phyloP scores from a whole-genome alignment of 2,888 invertebrate genomes.

The Sinelater perroti region DNA sequence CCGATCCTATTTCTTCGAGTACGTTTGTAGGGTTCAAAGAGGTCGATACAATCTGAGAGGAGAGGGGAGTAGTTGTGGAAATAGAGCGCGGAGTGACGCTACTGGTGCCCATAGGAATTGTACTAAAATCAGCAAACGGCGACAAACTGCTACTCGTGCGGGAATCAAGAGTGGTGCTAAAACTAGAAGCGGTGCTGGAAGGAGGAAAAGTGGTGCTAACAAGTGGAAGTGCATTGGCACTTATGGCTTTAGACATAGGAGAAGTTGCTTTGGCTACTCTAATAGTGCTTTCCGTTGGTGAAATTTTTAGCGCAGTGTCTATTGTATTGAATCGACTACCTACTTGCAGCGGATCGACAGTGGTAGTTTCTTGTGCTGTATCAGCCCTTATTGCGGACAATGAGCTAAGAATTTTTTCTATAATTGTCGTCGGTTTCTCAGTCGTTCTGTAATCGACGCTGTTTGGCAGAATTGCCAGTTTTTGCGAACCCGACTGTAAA shows the following conservation, averaged over 20 bases:
- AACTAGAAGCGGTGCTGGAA: constrained; percentile 25
- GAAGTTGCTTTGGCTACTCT: constrained; percentile 50
- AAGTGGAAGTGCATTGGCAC: constrained; percentile 16
- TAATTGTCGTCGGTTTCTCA: constrained; percentile 59
- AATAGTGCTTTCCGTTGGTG: constrained; percentile 27
- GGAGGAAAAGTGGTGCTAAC: constrained; percentile 47
- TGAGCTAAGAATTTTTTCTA: constrained; percentile 59
- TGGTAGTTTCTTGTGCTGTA: constrained; percentile 46
- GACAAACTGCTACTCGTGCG: constrained; percentile 22
- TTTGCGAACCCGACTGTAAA: constrained; percentile 36
- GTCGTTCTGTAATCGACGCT: constrained; percentile 49
- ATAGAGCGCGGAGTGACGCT: constrained; percentile 18
- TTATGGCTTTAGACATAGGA: constrained; percentile 21
- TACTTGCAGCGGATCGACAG: constrained; percentile 51
- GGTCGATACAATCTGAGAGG: constrained; percentile 30
- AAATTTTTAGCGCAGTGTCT: constrained; percentile 40
- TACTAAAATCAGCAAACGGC: constrained; percentile 25
- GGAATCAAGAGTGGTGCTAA: constrained; percentile 18
- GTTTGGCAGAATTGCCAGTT: constrained; percentile 38
- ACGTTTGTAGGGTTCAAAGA: constrained; percentile 49
- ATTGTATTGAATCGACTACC: constrained; percentile 56
- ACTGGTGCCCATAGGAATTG: constrained; percentile 27
- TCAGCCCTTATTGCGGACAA: constrained; percentile 58
- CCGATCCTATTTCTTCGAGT: constrained; percentile 52
- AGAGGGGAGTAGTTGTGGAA: constrained; percentile 33